Evolutionary conservation across 37 sponge, comb jelly and placozoan species (phyloP), one percentile per base, ranked within the genome.

Genomic region (Theonella swinhoei): DNA sequence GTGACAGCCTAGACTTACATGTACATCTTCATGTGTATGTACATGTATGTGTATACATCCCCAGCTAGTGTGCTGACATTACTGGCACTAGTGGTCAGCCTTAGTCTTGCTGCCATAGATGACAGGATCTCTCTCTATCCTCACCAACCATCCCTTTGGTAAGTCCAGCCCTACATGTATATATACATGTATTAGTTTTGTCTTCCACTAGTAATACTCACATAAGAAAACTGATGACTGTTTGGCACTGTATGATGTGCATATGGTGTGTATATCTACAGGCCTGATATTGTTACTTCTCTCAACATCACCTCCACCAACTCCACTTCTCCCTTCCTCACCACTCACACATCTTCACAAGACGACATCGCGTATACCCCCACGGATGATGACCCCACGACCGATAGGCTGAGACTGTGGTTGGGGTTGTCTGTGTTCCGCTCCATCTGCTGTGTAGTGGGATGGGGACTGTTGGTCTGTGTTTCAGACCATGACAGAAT

Each of bases 101-200:
- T 86, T 1, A 77, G 87, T 78, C 36, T 91, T 0, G 68, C 66
- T 7, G 59, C 69, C 58, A 60, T 82, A 54, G 81, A 91, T 78
- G 91, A 91, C 24, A 59, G 74, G 29, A 81, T 91, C 17, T 64
- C 83, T 26, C 79, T 91, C 35, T 87, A 54, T 43, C 82, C 83
- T 2, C 32, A 66, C 4, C 74, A 64, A 0, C 87, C 91, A 28
- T 34, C 68, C 17, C 78, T 85, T 7, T 90, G 86, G 91, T 89
- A 59, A 24, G 77, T 76, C 14, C n/a, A 37, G 35, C 11, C 4
- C 26, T 29, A 59, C 43, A 31, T 77, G 36, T 3, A 33, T 64
- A 11, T 38, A 35, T 11, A 38, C 25, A 39, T 2, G 2, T 11
- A 73, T 2, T 65, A 58, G 66, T 65, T 26, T 5, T 65, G 5